Percentiles rank a stretch among this genome's conserved stretches.
phyloP scores from a whole-genome alignment of 2,888 invertebrate species.

The Stegophylla sp. region DNA sequence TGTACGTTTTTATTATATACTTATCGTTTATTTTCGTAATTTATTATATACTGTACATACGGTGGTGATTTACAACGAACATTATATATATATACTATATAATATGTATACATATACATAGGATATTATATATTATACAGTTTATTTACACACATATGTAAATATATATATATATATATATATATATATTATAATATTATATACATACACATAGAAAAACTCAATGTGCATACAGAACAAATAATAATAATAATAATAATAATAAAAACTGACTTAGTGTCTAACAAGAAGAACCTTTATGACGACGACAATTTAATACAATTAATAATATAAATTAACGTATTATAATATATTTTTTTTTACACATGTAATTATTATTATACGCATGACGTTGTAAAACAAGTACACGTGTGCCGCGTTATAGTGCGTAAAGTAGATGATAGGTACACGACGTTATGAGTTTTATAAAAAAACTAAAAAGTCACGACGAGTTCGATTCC shows the following conservation, averaged over 20 bases:
- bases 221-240: slow-evolving; percentile 10
- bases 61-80: slow-evolving; percentile 22
- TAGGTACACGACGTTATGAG: too few relatives aligned
- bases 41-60: slow-evolving; percentile 38
- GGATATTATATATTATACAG: neutral
- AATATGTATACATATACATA: neutral
- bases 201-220: slow-evolving; percentile 5
- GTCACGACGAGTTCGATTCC: too few relatives aligned
- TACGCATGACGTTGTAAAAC: too few relatives aligned
- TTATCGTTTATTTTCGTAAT: slow-evolving; percentile 36
- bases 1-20: neutral
- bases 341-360: too few relatives aligned
- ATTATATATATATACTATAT: neutral
- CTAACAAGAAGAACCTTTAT: neutral
- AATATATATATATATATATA: too few relatives aligned
- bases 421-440: too few relatives aligned
- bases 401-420: too few relatives aligned
- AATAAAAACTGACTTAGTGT: neutral
- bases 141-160: slow-evolving; percentile 23
- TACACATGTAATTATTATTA: too few relatives aligned
- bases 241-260: neutral
- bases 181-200: neutral
- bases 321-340: too few relatives aligned
- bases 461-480: too few relatives aligned
- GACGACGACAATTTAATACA: neutral